A percentile compares a stretch with the other conserved stretches of the same genome.
These are phyloP conservation scores for Podiceps cristatus DNA, from an alignment of 2,113 vertebrate genomes.

Conservation along the genomic window DNA sequence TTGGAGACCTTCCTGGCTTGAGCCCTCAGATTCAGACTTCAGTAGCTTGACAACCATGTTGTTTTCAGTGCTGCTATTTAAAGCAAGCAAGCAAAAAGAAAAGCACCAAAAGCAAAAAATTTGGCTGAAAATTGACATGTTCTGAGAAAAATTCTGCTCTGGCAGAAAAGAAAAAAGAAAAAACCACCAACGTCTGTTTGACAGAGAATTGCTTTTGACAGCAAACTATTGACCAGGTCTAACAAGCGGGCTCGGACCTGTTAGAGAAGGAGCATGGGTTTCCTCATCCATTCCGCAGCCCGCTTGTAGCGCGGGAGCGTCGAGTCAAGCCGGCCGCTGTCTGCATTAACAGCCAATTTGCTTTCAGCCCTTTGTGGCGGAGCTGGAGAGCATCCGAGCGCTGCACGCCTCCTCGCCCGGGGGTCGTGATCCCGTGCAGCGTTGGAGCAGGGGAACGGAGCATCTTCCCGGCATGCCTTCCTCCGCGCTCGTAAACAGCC, in stretches of 20 bases:
- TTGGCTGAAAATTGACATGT: constrained; percentile 26
- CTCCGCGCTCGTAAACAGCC: not conserved
- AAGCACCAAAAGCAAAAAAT: constrained; percentile 20
- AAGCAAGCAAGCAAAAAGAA: not conserved
- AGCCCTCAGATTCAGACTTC: constrained; percentile 10
- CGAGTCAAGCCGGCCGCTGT: not conserved
- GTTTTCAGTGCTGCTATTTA: not conserved
- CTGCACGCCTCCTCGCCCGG: accelerated
- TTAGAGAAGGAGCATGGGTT: not conserved
- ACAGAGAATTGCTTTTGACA: constrained; percentile 49
- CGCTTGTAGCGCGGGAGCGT: accelerated
- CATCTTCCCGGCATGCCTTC: constrained; percentile 31
- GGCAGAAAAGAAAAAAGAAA: not conserved
- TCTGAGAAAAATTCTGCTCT: not conserved
- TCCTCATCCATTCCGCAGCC: not conserved
- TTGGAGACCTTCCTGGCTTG: constrained; percentile 2
- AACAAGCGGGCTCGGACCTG: constrained; percentile 2
- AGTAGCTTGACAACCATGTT: constrained; percentile 26
- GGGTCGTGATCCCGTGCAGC: not conserved
- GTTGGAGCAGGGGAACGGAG: not conserved
- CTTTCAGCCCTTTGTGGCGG: not conserved
- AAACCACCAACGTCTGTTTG: not conserved
- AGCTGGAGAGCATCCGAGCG: not conserved
- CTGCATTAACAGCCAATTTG: not conserved
- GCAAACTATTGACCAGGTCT: constrained; percentile 57